Conservation (phyloP, 2,797 vertebrate species). For the Sebastes taczanowskii region DNA sequence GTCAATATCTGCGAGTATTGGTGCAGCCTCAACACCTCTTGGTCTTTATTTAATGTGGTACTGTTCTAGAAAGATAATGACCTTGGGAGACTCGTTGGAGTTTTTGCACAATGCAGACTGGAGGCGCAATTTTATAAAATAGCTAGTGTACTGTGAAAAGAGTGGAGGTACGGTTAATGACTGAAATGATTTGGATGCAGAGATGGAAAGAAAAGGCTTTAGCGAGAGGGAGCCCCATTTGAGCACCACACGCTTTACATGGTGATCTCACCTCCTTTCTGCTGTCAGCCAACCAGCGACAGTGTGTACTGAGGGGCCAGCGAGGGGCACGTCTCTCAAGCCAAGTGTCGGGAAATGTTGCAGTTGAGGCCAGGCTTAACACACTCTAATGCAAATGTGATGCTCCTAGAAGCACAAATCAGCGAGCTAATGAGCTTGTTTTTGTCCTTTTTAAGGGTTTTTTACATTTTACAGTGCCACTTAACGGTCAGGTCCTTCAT, state of each 20-base stretch:
- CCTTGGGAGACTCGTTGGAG: slow-evolving; percentile 1
- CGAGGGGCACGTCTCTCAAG: slow-evolving; percentile 42
- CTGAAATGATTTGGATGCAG: slow-evolving; percentile 32
- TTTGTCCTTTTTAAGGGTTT: background rate
- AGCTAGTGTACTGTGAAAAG: slow-evolving; percentile 18
- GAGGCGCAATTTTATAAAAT: slow-evolving; percentile 9
- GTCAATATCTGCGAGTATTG: slow-evolving; percentile 5
- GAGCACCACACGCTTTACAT: slow-evolving; percentile 31
- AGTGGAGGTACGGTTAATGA: slow-evolving; percentile 17
- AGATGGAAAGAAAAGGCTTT: slow-evolving; percentile 16
- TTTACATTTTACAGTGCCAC: slow-evolving; percentile 24
- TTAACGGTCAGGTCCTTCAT: slow-evolving; percentile 3
- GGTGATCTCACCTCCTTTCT: slow-evolving; percentile 44
- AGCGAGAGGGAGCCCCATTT: slow-evolving; percentile 8
- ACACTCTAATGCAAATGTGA: slow-evolving; percentile 50
- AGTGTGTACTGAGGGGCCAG: slow-evolving; percentile 27
- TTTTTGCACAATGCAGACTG: slow-evolving; percentile 24
- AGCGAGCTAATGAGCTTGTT: slow-evolving; percentile 40
- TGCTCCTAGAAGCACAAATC: slow-evolving; percentile 38
- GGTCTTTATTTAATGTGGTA: slow-evolving; percentile 32
- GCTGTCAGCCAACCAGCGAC: slow-evolving; percentile 43
- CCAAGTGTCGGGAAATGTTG: slow-evolving; percentile 40
- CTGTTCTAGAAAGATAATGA: slow-evolving; percentile 30
- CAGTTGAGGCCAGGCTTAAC: slow-evolving; percentile 28
- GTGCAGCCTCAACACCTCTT: slow-evolving; percentile 25